Evolutionary conservation across 2,888 invertebrate genomes (phyloP).

Genomic region (Chrysotoxum bicinctum): DNA sequence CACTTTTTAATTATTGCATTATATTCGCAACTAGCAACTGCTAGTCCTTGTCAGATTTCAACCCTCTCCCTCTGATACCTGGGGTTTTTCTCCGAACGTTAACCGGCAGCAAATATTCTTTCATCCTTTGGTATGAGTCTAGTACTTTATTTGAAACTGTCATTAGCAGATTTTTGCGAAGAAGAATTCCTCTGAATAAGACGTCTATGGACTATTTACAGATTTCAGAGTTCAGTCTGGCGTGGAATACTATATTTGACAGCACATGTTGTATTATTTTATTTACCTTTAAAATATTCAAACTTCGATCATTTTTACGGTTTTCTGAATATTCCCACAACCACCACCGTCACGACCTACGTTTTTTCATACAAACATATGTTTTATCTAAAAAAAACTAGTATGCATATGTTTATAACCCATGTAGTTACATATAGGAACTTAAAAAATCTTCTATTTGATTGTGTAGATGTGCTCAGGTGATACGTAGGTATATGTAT

Average conservation of each 20-base stretch:
- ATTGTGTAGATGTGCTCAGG: background rate
- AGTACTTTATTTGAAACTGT: conserved; percentile 65
- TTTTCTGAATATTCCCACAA: conserved; percentile 8
- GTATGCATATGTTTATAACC: too few relatives aligned
- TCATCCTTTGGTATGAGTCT: conserved; percentile 48
- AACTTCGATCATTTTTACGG: background rate
- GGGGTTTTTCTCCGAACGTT: conserved; percentile 5
- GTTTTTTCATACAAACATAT: background rate
- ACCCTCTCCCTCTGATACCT: conserved; percentile 53
- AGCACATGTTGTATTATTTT: conserved; percentile 54
- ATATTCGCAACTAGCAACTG: conserved; percentile 56
- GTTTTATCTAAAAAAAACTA: too few relatives aligned
- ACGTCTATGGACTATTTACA: conserved; percentile 66
- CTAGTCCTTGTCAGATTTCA: conserved; percentile 31
- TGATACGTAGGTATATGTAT: background rate
- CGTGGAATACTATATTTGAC: conserved; percentile 66
- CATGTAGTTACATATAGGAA: background rate
- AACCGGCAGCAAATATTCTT: background rate
- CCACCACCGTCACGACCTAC: background rate
- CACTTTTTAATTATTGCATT: conserved; percentile 67
- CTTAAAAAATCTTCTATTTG: background rate
- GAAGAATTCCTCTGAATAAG: conserved; percentile 49
- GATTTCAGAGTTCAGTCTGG: conserved; percentile 50
- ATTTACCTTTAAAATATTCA: conserved; percentile 24
- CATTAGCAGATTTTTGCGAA: conserved; percentile 54